Evolutionary conservation across 2,888 invertebrate species (phyloP), one percentile per base, ranked within the genome.

Genomic region (Zootermopsis nevadensis): DNA sequence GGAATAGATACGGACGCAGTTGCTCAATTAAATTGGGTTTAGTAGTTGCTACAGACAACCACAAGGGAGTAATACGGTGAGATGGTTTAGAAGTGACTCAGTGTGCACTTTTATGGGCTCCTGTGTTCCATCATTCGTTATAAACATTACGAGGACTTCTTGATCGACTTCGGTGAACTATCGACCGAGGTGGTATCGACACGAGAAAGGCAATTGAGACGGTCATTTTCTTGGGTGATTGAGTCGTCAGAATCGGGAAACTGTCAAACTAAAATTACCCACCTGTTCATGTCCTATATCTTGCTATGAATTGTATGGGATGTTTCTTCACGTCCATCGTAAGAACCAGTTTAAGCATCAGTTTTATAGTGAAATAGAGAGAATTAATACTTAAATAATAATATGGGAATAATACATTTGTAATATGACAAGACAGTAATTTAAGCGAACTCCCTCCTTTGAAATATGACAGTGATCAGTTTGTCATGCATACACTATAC

Each of bases 191-290:
- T 38, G 38, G 77, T 77, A 77, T 55, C 55, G 77, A 77, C 33
- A 77, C 31, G 42, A 31, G 77, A 27, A 24, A 77, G 42, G 77
- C 77, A 31, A 77, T 55, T 77, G 33, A 55, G 77, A 53, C 55
- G 55, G 31, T 77, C 77, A 77, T 77, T 77, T 55, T 77, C 77
- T 55, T 55, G 77, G 55, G 31, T 77, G 77, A 77, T 77, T 77
- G 77, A 77, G 77, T 77, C 55, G 55, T 77, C 77, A 53, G 31
- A 30, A 77, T 77, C 77, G 77, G 77, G 48, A 77, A 77, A 77
- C 77, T 55, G 77, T 55, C 77, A 77, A 6, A 31, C 48, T 30
- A 30, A 55, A 77, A 77, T 55, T 77, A 31, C 55, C 48, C 55
- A 69, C 3, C 22, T 12, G 6, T 69, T 33, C 69, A 4, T 27